These are phyloP conservation scores for Galaxea fascicularis DNA, from an alignment of 92 coral and sea anemone species.

Conservation along the genomic window DNA sequence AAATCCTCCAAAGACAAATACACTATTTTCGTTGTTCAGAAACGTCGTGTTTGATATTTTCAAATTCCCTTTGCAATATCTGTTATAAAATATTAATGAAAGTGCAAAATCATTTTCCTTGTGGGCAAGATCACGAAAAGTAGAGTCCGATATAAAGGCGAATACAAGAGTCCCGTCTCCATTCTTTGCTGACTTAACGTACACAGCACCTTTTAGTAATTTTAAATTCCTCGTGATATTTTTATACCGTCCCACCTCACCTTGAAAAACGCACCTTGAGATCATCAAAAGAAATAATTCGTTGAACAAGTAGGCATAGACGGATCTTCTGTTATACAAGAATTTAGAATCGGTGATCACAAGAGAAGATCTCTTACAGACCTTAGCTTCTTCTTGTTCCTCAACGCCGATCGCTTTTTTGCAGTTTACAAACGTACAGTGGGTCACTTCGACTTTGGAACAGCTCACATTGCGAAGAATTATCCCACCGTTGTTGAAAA, in stretches of 20 bases:
- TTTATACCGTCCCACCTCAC: background rate
- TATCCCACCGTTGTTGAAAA: background rate
- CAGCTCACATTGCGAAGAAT: background rate
- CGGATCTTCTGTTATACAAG: background rate
- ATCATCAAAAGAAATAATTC: background rate
- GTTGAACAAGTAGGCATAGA: background rate
- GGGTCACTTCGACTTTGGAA: background rate
- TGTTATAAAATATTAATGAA: background rate
- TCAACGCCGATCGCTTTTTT: background rate
- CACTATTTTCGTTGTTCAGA: background rate
- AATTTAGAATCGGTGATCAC: constrained; percentile 13
- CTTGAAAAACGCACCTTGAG: constrained; percentile 22
- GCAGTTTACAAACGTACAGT: constrained; percentile 3
- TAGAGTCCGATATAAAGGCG: background rate
- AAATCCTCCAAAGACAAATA: constrained; percentile 1
- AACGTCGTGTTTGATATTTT: constrained; percentile 16
- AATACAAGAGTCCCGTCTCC: background rate
- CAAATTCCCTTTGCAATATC: background rate
- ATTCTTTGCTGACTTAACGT: background rate
- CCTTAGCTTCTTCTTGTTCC: background rate
- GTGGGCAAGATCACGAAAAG: constrained; percentile 1
- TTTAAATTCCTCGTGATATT: background rate
- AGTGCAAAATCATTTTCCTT: background rate
- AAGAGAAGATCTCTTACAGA: background rate
- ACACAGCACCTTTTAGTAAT: background rate